Percentiles rank a stretch among this genome's conserved stretches.
Evolutionary conservation across 2,888 invertebrate genomes (phyloP).

Genomic region (Cerceris rybyensis): DNA sequence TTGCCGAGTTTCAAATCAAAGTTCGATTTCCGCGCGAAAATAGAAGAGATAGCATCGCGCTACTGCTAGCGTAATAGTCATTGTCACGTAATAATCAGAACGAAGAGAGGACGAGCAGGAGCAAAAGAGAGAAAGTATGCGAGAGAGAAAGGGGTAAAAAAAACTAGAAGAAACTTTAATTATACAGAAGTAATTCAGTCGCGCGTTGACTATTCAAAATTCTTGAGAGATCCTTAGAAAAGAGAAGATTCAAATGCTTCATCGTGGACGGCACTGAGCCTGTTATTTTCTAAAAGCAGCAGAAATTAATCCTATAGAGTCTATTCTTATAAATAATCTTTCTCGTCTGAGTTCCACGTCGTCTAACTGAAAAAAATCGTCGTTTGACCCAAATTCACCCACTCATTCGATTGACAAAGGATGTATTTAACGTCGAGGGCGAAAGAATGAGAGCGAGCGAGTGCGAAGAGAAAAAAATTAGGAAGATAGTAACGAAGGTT

Average conservation of each 20-base stretch:
- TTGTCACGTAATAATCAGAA: no score
- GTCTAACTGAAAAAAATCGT: constrained; percentile 16
- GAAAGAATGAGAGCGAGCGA: not conserved
- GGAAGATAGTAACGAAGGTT: constrained; percentile 11
- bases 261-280: constrained; percentile 46
- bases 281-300: constrained; percentile 48
- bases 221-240: constrained; percentile 9
- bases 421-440: constrained; percentile 9
- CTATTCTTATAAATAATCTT: constrained; percentile 56
- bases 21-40: no score
- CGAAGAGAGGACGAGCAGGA: no score
- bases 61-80: no score
- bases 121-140: no score
- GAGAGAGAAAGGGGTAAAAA: no score
- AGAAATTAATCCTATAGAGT: constrained; percentile 59
- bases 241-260: constrained; percentile 16
- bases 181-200: no score
- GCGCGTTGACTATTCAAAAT: not conserved
- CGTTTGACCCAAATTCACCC: constrained; percentile 19
- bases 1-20: no score
- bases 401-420: not conserved
- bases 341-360: constrained; percentile 46
- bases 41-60: no score
- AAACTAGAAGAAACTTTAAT: no score
- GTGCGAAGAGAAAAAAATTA: not conserved